Conservation (phyloP, 2,888 invertebrate species). For the Sussaba pulchella region DNA sequence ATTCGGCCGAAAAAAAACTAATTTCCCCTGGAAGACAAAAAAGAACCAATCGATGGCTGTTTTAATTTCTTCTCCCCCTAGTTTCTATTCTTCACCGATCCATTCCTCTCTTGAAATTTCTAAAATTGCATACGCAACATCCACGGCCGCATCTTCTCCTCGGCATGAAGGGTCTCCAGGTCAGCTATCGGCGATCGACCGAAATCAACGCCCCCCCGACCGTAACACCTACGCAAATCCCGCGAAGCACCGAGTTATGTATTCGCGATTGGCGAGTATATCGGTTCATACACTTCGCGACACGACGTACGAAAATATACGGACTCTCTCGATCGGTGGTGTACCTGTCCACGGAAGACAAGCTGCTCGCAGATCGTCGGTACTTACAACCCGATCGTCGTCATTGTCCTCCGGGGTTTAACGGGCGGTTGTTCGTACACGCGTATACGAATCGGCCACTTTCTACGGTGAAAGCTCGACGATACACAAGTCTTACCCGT, state of each 20-base stretch:
- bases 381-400: slow-evolving; percentile 65
- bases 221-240: too few relatives aligned
- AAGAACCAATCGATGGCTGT: too few relatives aligned
- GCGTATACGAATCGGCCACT: slow-evolving; percentile 45
- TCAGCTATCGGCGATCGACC: slow-evolving; percentile 49
- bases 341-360: slow-evolving; percentile 60
- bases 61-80: too few relatives aligned
- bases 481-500: slow-evolving; percentile 20
- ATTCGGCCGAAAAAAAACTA: too few relatives aligned
- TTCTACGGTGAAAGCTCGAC: slow-evolving; percentile 67
- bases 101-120: too few relatives aligned
- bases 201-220: slow-evolving; percentile 19
- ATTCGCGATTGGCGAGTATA: too few relatives aligned
- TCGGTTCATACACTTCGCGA: too few relatives aligned
- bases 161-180: slow-evolving; percentile 25
- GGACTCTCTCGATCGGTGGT: slow-evolving; percentile 11
- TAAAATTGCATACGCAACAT: too few relatives aligned
- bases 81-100: too few relatives aligned
- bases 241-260: too few relatives aligned
- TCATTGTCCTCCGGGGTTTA: slow-evolving; percentile 44
- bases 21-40: too few relatives aligned
- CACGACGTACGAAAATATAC: slow-evolving; percentile 47
- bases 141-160: too few relatives aligned
- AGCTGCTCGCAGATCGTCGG: slow-evolving; percentile 63
- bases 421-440: not conserved